These are phyloP conservation scores for Lycaon pictus DNA, from an alignment of 2,113 vertebrate species.

Conservation along the genomic window DNA sequence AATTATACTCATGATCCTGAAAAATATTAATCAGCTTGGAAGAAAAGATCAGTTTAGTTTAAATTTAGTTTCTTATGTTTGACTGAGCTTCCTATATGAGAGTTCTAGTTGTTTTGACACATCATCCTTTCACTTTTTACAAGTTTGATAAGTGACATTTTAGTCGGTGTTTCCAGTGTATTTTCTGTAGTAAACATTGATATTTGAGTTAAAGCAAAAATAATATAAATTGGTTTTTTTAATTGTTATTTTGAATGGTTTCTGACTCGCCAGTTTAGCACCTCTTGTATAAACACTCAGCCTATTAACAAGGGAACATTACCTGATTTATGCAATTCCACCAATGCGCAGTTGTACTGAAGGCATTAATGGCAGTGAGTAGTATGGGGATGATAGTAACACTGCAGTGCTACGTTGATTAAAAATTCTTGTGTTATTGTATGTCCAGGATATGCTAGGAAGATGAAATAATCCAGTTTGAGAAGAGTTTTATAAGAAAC, in stretches of 20 bases:
- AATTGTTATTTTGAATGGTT: background rate
- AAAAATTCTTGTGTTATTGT: background rate
- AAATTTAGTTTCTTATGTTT: background rate
- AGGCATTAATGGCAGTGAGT: background rate
- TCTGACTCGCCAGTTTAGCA: background rate
- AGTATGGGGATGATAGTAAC: background rate
- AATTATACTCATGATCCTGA: background rate
- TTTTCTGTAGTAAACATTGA: background rate
- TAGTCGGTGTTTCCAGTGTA: background rate
- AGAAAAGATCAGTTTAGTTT: background rate
- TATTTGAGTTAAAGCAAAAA: slow-evolving; percentile 35
- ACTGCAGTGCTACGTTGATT: background rate
- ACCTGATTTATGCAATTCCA: background rate
- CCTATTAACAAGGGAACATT: background rate
- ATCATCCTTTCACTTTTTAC: background rate
- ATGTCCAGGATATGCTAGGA: background rate
- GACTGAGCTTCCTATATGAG: background rate
- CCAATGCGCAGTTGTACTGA: background rate
- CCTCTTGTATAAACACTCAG: background rate
- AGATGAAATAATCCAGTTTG: background rate
- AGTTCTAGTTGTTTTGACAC: background rate
- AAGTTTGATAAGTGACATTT: background rate
- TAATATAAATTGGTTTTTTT: background rate
- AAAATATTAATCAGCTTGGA: slow-evolving; percentile 9
- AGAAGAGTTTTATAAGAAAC: background rate